These are phyloP conservation scores for Halcyon malimbica DNA, from an alignment of 2,113 vertebrate genomes.

Conservation along the genomic window DNA sequence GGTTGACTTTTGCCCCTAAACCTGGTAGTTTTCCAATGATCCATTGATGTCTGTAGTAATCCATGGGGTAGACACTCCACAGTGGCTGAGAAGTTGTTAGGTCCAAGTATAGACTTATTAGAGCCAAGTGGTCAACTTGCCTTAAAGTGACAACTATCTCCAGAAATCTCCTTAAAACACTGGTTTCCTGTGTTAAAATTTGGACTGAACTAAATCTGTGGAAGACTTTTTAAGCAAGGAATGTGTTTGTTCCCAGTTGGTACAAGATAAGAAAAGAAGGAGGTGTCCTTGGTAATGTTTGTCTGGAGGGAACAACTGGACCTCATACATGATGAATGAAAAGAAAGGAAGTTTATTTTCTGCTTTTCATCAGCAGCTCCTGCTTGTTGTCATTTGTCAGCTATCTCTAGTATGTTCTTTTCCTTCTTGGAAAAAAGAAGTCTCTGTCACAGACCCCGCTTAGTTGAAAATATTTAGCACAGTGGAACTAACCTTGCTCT, in stretches of 20 bases:
- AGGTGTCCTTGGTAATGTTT: not conserved
- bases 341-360: constrained; percentile 35
- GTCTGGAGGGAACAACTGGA: not conserved
- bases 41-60: not conserved
- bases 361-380: not conserved
- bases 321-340: not conserved
- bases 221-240: not conserved
- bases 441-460: not conserved
- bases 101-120: not conserved
- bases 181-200: not conserved
- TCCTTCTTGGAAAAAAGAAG: not conserved
- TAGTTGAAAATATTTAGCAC: not conserved
- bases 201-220: not conserved
- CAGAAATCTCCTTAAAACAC: not conserved
- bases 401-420: not conserved
- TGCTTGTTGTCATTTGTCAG: constrained; percentile 11
- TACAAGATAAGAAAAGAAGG: constrained; percentile 20
- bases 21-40: not conserved
- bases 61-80: not conserved
- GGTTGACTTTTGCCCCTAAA: not conserved
- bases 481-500: not conserved
- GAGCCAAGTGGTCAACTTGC: not conserved
- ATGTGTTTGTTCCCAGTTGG: not conserved
- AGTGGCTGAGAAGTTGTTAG: not conserved
- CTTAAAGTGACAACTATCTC: not conserved